Base-by-base conservation (phyloP, 2,797 vertebrate genomes). In the Gymnopithys bicolor region DNA sequence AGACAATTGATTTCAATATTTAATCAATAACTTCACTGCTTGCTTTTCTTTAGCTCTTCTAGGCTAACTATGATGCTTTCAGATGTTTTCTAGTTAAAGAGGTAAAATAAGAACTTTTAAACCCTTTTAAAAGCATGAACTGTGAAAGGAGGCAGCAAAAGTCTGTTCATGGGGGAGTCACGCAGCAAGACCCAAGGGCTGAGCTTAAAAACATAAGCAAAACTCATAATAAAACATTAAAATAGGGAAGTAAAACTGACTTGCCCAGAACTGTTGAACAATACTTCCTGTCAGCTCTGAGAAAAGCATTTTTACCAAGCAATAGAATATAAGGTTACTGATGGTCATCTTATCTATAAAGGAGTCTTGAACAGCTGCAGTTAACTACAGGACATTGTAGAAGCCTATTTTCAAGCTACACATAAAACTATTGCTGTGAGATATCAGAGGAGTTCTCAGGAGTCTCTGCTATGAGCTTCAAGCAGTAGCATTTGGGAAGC, bases 221-320 rank as follows among this genome's bases (percentile, higher is more conserved):
- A 94, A 59, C 30, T 56, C 32, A 32, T 69, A 49, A 37, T 37
- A 78, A 71, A 73, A n/a, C 39, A 35, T 71, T 73, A 64, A 85
- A 83, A 93, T 1, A 66, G 66, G 63, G 94, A 96, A 95, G 94
- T 91, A 93, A 93, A 93, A 91, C 71, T 59, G 43, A 59, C 59
- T 91, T 87, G 28, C 33, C 2, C 15, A 43, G 69, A 70, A 49
- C 51, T 62, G 70, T 78, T 95, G 73, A 92, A 70, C 91, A 88
- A 24, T 41, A 49, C 69, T 93, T 96, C 94, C 95, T 88, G 83
- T 90, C 66, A 69, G 35, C 55, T 78, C 70, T 79, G 76, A 91
- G 66, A 81, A 86, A 59, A 62, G n/a, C 45, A n/a, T 3, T 73
- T 77, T 33, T 60, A 60, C 14, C 8, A 52, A 85, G 41, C 1